A percentile compares a stretch with the other conserved stretches of the same genome.
These are phyloP conservation scores for Gallinago media DNA, from an alignment of 2,113 vertebrate species.

Conservation along the genomic window DNA sequence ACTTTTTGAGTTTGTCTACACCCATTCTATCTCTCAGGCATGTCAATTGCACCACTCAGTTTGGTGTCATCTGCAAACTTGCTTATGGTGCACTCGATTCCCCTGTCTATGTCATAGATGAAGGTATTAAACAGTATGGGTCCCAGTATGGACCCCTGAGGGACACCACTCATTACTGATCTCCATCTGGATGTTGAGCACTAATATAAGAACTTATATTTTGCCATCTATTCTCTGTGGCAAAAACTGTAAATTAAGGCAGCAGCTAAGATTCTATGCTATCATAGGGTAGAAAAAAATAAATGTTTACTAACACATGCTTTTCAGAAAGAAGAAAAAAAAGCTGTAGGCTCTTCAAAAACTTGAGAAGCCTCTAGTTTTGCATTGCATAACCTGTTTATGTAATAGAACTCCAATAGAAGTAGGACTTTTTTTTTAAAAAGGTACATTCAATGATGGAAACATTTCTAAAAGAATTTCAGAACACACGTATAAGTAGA, in stretches of 20 bases:
- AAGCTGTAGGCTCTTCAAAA: neutral
- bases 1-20: neutral
- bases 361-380: neutral
- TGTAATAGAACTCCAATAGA: neutral
- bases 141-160: neutral
- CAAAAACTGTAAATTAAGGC: neutral
- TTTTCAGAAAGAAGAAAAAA: neutral
- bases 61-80: neutral
- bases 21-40: accelerated
- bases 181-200: neutral
- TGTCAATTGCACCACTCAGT: too few relatives aligned
- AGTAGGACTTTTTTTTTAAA: neutral
- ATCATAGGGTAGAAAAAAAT: neutral
- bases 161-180: neutral
- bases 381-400: neutral
- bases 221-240: neutral
- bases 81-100: neutral
- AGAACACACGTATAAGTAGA: neutral
- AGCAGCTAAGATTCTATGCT: neutral
- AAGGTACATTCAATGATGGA: neutral
- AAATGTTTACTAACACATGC: neutral
- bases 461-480: neutral
- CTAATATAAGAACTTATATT: neutral
- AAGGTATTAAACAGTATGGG: neutral
- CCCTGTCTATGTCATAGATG: neutral